Conservation (phyloP, 2,888 invertebrate species). For the Spicauda simplicius region DNA sequence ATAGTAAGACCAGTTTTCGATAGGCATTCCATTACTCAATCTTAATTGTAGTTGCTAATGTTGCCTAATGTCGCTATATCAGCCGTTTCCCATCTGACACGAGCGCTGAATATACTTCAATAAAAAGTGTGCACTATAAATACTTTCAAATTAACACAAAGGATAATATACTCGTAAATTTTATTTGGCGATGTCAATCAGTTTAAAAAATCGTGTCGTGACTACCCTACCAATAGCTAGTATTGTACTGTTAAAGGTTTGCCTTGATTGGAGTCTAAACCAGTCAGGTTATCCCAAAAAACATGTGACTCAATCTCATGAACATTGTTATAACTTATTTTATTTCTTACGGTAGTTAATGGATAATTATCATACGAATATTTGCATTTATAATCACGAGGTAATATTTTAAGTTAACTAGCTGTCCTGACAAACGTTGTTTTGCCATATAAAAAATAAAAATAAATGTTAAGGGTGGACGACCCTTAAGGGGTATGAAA, state of each 20-base stretch:
- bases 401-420: too few relatives aligned
- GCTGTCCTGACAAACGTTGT: too few relatives aligned
- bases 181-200: not conserved
- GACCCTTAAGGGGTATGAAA: too few relatives aligned
- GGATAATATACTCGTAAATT: not conserved
- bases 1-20: constrained; percentile 59
- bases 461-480: too few relatives aligned
- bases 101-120: constrained; percentile 7
- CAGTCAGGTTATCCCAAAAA: not conserved
- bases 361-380: too few relatives aligned
- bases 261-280: not conserved
- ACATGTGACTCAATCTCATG: too few relatives aligned
- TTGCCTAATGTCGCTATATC: constrained; percentile 48
- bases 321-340: too few relatives aligned
- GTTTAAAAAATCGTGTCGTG: not conserved
- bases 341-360: too few relatives aligned
- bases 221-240: not conserved
- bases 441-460: too few relatives aligned
- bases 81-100: constrained; percentile 17
- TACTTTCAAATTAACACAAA: constrained; percentile 7
- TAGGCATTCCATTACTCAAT: constrained; percentile 63
- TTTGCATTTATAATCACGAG: too few relatives aligned
- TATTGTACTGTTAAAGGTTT: not conserved
- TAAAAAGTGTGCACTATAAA: not conserved
- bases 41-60: constrained; percentile 55